Evolutionary conservation across 2,888 invertebrate genomes (phyloP).

Genomic region (Itoplectis maculator): DNA sequence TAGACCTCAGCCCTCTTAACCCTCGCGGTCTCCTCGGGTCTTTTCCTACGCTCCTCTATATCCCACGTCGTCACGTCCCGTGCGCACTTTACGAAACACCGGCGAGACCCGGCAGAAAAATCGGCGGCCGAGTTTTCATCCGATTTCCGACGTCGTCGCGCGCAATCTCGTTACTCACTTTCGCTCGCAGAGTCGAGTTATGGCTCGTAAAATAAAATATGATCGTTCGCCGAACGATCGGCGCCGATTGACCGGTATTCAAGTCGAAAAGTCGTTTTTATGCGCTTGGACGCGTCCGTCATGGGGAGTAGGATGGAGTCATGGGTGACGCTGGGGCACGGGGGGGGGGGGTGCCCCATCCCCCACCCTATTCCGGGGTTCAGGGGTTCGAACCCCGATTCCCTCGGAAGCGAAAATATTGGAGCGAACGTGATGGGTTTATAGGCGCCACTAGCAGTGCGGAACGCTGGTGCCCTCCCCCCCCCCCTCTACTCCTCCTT

Average conservation of each 20-base stretch:
- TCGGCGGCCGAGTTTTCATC: not conserved
- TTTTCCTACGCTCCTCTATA: not conserved
- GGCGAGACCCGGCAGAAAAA: not conserved
- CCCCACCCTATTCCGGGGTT: too few species aligned
- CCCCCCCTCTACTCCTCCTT: too few species aligned
- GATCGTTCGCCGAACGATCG: constrained; percentile 21
- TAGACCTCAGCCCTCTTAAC: not conserved
- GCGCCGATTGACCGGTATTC: constrained; percentile 14
- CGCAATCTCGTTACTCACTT: too few species aligned
- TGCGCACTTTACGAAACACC: constrained; percentile 4
- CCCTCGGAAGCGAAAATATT: constrained; percentile 30
- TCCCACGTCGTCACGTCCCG: constrained; percentile 1
- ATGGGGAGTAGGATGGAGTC: too few species aligned
- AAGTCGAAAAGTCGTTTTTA: constrained; percentile 37
- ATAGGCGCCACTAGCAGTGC: not conserved
- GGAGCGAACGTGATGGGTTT: constrained; percentile 3
- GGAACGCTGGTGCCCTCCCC: constrained; percentile 28
- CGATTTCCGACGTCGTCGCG: not conserved
- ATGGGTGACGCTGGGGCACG: not conserved
- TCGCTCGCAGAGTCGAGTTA: constrained; percentile 28
- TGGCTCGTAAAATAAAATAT: constrained; percentile 49
- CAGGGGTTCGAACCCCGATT: not conserved
- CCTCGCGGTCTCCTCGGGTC: not conserved
- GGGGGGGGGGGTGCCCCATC: not conserved
- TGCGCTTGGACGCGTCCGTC: constrained; percentile 6